A percentile compares a stretch with the other conserved stretches of the same genome.
Conservation (phyloP, 2,113 vertebrate species). For the Phodopus roborovskii region DNA sequence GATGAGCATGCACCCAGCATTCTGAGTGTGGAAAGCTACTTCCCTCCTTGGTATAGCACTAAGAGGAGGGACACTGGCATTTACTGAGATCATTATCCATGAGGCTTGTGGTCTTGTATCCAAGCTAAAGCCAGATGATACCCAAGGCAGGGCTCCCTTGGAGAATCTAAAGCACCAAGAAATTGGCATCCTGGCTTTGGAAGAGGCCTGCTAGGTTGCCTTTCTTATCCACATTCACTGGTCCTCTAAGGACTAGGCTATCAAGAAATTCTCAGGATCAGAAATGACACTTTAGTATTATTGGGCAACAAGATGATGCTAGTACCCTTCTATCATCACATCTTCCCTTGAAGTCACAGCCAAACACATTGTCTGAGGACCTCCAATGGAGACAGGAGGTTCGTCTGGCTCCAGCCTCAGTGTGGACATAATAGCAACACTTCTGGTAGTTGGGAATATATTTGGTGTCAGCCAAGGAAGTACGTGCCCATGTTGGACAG, state of each 20-base stretch:
- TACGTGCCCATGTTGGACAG: neutral
- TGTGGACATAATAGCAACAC: neutral
- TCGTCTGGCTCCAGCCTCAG: slow-evolving; percentile 14
- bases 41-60: slow-evolving; percentile 51
- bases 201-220: slow-evolving; percentile 16
- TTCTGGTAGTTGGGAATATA: neutral
- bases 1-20: slow-evolving; percentile 5
- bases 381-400: slow-evolving; percentile 20
- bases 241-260: neutral
- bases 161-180: slow-evolving; percentile 65
- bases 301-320: slow-evolving; percentile 36
- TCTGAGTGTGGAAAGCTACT: slow-evolving; percentile 56
- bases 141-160: slow-evolving; percentile 46
- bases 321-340: neutral
- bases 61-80: slow-evolving; percentile 17
- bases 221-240: slow-evolving; percentile 55
- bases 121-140: slow-evolving; percentile 21
- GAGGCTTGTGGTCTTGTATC: slow-evolving; percentile 36
- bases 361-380: slow-evolving; percentile 40
- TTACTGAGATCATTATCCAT: slow-evolving; percentile 55
- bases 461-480: slow-evolving; percentile 23
- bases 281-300: slow-evolving; percentile 33
- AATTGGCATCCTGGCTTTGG: slow-evolving; percentile 31
- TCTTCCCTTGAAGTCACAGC: slow-evolving; percentile 28
- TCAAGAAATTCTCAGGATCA: slow-evolving; percentile 27